Evolutionary conservation across 1,140 invertebrate species (phyloP), one percentile per base, ranked within the genome.

Genomic region (Anoplolepis gracilipes): DNA sequence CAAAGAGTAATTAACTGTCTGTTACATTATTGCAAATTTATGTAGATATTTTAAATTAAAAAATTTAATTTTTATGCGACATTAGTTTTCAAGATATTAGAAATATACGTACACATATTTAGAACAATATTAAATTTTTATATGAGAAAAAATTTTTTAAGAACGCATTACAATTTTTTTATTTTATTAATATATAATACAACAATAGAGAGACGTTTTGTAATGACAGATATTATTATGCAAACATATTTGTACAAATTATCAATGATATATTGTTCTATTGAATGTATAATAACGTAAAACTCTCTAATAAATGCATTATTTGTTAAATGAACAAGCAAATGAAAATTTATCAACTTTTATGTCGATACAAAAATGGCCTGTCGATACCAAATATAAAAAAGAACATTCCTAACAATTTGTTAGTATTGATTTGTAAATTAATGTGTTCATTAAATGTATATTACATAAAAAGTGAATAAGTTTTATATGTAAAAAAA

Each of bases 321-420:
- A 25, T 53, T 57, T 16, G 30, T 70, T 70, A 8, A 30, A 64
- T 42, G 7, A 42, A 42, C 19, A 11, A 42, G 7, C n/a, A 72
- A 81, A 81, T 61, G 65, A 30, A n/a, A 59, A 33, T 82, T 81
- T 73, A 73, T 72, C 33, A 30, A 82, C 57, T 73, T 53, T 82
- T 55, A 59, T 59, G 28, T 72, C 36, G 42, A 70, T 10, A 4
- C 39, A 82, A 73, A 82, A 73, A 73, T 61, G 19, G 3, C 10
- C 4, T 19, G 25, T 59, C 19, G 19, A 72, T 61, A 46, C 3
- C 6, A 11, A 22, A n/a, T n/a, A n/a, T 6, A 33, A 59, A 19
- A 30, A 25, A 49, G 22, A 16, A 57, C 0, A 19, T 72, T 81
- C 42, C 16, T 69, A 69, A 53, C 25, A 70, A 81, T 73, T 46